Percentiles rank a stretch among this genome's conserved stretches.
Conservation (phyloP, 2,797 vertebrate species). For the Scleropages formosus region DNA sequence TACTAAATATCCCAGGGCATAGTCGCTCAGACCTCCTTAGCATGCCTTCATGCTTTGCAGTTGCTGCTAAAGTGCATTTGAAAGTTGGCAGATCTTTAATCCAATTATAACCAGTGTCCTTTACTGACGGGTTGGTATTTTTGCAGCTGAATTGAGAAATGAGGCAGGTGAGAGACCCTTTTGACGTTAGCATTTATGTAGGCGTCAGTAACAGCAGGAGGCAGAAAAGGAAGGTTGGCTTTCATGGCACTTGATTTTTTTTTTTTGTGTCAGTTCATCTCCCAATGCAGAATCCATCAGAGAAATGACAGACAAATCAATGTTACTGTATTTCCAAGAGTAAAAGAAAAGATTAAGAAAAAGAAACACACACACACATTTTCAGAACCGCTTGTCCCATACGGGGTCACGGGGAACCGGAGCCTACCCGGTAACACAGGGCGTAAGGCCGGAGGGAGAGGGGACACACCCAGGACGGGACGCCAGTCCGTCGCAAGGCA, state of each 20-base stretch:
- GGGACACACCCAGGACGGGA: too few relatives aligned
- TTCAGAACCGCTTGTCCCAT: too few relatives aligned
- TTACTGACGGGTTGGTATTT: not conserved
- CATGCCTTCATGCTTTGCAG: not conserved
- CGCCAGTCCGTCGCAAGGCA: too few relatives aligned
- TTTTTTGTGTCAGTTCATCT: not conserved
- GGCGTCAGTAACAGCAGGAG: not conserved
- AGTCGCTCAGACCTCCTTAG: not conserved
- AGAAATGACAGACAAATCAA: not conserved
- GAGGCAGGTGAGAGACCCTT: not conserved
- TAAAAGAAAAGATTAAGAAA: too few relatives aligned
- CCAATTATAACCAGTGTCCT: not conserved
- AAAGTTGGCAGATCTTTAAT: not conserved
- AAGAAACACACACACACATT: too few relatives aligned
- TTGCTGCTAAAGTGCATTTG: not conserved
- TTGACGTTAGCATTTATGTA: not conserved
- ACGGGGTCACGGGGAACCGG: too few relatives aligned
- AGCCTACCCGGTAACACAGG: too few relatives aligned
- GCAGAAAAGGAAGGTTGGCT: constrained; percentile 11
- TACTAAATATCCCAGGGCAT: too few relatives aligned
- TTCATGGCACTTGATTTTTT: constrained; percentile 11
- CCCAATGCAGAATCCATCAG: not conserved
- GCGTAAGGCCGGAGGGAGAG: too few relatives aligned
- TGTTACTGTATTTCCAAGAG: not conserved
- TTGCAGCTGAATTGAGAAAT: not conserved